Evolutionary conservation across 2,797 vertebrate species (phyloP).

Genomic region (Ceryle rudis): DNA sequence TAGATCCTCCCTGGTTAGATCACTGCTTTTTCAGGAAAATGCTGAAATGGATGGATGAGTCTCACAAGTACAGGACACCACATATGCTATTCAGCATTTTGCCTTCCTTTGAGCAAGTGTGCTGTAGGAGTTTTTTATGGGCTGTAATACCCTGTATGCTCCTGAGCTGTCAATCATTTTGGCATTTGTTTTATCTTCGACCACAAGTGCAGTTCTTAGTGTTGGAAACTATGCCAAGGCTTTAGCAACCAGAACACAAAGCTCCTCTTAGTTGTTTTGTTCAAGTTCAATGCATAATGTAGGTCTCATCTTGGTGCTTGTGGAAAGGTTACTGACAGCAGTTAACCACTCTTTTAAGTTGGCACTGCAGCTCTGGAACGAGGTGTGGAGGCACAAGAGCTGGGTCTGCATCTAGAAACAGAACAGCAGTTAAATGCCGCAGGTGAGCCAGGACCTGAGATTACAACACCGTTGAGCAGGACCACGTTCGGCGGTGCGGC

Average conservation of each 20-base stretch:
- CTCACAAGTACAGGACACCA: not conserved
- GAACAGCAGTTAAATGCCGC: not conserved
- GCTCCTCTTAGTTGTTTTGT: not conserved
- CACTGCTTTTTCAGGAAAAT: not conserved
- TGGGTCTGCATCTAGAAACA: not conserved
- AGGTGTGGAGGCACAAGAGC: not conserved
- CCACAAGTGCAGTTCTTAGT: not conserved
- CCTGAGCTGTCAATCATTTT: not conserved
- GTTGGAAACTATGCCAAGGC: not conserved
- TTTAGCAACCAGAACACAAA: not conserved
- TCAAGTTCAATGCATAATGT: not conserved
- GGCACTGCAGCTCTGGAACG: not conserved
- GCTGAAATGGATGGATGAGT: not conserved
- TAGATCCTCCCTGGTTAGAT: not conserved
- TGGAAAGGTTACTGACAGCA: not conserved
- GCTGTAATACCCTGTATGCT: not conserved
- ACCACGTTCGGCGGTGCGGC: fast-evolving
- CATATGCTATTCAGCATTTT: fast-evolving
- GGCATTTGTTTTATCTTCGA: not conserved
- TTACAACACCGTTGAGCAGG: not conserved
- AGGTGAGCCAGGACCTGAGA: not conserved
- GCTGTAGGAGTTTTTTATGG: not conserved
- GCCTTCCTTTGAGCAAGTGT: not conserved
- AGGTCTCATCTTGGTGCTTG: not conserved
- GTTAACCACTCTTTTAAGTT: not conserved